Evolutionary conservation across 2,888 invertebrate genomes (phyloP), one percentile per base, ranked within the genome.

Genomic region (Asteroscopus sphinx): DNA sequence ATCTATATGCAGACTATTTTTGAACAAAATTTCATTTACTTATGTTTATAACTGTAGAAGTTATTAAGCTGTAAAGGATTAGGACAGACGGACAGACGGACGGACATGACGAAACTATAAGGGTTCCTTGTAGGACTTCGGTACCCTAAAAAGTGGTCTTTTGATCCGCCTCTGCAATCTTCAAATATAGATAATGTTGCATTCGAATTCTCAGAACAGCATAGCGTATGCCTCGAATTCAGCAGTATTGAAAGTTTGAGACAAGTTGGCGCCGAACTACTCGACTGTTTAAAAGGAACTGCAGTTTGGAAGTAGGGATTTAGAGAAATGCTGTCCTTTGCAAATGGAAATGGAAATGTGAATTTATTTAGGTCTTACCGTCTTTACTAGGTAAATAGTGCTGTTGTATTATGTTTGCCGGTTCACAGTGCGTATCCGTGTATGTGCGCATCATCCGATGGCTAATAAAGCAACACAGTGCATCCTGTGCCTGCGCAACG

Each of bases 401-500:
- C n/a, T 39, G 36, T 36, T 42, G 41, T 35, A 35, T n/a, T 35
- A 51, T 47, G 46, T 45, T 44, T 39, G 39, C 46, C 39, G 47
- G 47, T 53, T 51, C 13, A 28, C 33, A 49, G 39, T 47, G 41
- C 40, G 26, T 13, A 46, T 72, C 48, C 47, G 51, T 54, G 52
- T 58, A 32, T 55, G 25, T 51, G 51, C 62, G 48, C 48, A 42
- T 49, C 39, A 63, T 53, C 58, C 48, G 59, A 53, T 64, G 68
- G 58, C 46, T 72, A 73, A 76, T 77, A 67, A 75, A 79, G 61
- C 72, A 72, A 67, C 68, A 56, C 63, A 48, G 61, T 37, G 37
- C 46, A 75, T 73, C 64, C 72, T 68, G 56, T 39, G 51, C 33
- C 67, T 65, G 76, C 72, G 76, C 59, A 71, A 54, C 47, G 62